Percentiles rank a stretch among this genome's conserved stretches.
Conservation (phyloP, 2,797 vertebrate genomes). For the Limosa lapponica region DNA sequence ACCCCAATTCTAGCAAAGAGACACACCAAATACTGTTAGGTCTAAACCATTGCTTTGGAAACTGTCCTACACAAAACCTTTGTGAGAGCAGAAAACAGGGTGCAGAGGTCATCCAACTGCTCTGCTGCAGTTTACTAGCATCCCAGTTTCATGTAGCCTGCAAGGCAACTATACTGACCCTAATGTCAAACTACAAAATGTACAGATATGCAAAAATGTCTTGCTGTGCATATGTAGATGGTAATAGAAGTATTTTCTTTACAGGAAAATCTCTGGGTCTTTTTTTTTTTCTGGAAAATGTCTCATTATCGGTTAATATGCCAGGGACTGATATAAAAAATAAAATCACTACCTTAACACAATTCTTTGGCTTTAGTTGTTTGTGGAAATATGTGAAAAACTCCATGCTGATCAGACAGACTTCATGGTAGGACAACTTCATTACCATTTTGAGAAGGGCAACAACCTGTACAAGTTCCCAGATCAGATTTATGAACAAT, state of each 20-base stretch:
- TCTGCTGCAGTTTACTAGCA: neutral
- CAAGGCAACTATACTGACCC: neutral
- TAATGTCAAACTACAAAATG: neutral
- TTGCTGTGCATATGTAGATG: neutral
- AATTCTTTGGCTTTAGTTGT: neutral
- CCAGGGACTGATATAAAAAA: neutral
- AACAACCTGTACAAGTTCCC: neutral
- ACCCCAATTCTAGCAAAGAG: neutral
- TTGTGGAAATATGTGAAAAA: neutral
- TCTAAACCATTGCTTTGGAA: neutral
- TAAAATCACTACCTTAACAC: fast-evolving
- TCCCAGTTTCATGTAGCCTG: neutral
- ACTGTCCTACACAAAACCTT: neutral
- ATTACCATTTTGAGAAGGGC: neutral
- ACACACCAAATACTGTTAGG: neutral
- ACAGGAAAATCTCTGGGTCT: neutral
- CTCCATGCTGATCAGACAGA: neutral
- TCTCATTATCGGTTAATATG: neutral
- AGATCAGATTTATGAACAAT: neutral
- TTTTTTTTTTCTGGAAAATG: neutral
- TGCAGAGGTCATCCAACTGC: neutral
- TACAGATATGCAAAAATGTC: neutral
- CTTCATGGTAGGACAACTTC: neutral
- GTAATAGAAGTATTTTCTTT: neutral
- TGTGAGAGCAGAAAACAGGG: neutral